Base-by-base conservation (phyloP, 2,888 invertebrate species). In the Ennomos erosarius region DNA sequence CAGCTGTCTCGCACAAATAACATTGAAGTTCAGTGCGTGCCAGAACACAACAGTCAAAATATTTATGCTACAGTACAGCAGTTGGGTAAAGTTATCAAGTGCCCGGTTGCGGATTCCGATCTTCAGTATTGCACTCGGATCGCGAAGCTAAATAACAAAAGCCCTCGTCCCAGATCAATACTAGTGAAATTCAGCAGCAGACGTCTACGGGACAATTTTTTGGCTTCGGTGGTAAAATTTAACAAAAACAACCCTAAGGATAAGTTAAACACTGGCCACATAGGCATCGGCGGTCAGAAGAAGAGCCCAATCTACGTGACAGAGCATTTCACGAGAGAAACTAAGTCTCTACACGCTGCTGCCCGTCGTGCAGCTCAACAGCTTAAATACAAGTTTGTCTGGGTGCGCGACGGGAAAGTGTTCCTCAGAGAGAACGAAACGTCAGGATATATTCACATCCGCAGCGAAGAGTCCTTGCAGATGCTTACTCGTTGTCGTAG, bases 1-100 rank as follows among this genome's bases (percentile, higher is more conserved):
- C 68, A 68, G 40, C 42, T 48, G 10, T 56, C 67, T 5, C 55
- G 70, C 9, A 40, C 63, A 1, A 53, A 49, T 9, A 70, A 68
- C 39, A 10, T 68, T 6, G 66, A 70, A 66, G 16, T 16, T 16
- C 16, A 16, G 16, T 16, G 16, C 16, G 16, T 16, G 16, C 16
- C 16, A 16, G 16, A 71, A 49, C 58, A 70, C 40, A 64, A 50
- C 10, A 40, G 38, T 8, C 70, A 72, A 45, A 69, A 69, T 35
- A 12, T 68, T 9, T 11, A 64, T 4, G 51, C 9, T 1, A 57
- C 55, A 1, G 55, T 70, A 3, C 62, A 63, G 26, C 72, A 69
- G 11, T 57, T 71, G 0, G 52, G 62, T 6, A 62, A 62, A 5
- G 48, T 40, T 0, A 53, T 70, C 1, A 61, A 65, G 5, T 65